Conservation (phyloP, 2,113 vertebrate species). For the Dendropsophus ebraccatus region DNA sequence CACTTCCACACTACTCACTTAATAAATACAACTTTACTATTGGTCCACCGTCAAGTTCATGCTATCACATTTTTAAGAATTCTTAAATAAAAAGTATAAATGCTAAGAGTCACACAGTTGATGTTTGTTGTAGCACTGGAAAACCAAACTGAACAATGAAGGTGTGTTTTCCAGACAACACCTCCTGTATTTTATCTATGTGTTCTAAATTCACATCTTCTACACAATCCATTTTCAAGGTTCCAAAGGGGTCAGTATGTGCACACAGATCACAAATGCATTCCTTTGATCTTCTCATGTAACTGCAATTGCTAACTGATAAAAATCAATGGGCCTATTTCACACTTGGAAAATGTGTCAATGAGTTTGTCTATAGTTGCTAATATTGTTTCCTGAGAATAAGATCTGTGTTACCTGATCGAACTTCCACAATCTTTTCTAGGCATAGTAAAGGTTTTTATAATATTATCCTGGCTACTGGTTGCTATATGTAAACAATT, state of each 20-base stretch:
- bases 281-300: conserved; percentile 35
- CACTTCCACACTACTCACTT: too few relatives aligned
- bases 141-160: neutral
- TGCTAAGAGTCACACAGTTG: neutral
- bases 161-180: neutral
- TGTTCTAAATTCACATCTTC: conserved; percentile 13
- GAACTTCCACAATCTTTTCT: conserved; percentile 12
- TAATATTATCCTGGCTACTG: neutral
- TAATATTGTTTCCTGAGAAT: conserved; percentile 46
- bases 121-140: neutral
- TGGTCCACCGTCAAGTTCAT: too few relatives aligned
- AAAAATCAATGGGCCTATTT: conserved; percentile 56
- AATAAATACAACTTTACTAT: too few relatives aligned
- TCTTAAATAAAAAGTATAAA: neutral
- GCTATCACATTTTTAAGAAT: too few relatives aligned
- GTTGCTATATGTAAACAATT: neutral
- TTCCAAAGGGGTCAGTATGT: conserved; percentile 47
- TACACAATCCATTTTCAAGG: conserved; percentile 46
- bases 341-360: conserved; percentile 53
- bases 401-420: conserved; percentile 9
- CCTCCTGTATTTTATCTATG: neutral
- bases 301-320: conserved; percentile 41
- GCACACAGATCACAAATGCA: conserved; percentile 30
- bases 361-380: conserved; percentile 56
- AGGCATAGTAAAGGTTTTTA: neutral